phyloP scores from a whole-genome alignment of 1,140 invertebrate genomes.

The Drosophila ercepeae region DNA sequence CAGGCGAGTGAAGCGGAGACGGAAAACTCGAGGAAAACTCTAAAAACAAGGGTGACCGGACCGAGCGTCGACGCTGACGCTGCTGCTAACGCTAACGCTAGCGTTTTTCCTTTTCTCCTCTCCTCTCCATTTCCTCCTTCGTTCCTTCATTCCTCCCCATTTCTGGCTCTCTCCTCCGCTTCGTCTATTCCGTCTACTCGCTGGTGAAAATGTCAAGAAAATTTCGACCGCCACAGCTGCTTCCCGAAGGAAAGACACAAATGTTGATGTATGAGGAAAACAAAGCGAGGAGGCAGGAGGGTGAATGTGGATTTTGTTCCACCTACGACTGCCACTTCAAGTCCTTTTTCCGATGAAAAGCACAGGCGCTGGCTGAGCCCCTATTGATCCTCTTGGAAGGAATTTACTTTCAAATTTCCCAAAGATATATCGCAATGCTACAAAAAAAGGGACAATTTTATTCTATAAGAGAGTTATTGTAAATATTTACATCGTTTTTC shows the following conservation, averaged over 20 bases:
- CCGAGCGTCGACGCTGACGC: not conserved
- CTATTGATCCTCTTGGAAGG: too few species aligned
- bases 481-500: too few species aligned
- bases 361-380: not conserved
- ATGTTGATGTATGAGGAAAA: conserved; percentile 10
- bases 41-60: conserved; percentile 34
- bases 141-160: not conserved
- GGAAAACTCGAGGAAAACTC: conserved; percentile 52
- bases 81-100: not conserved
- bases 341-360: conserved; percentile 1
- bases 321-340: conserved; percentile 22
- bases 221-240: conserved; percentile 39
- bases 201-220: conserved; percentile 43
- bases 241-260: conserved; percentile 19
- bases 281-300: conserved; percentile 2
- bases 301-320: not conserved
- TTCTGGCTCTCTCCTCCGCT: conserved; percentile 1
- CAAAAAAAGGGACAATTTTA: too few species aligned
- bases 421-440: too few species aligned
- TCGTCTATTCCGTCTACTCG: conserved; percentile 3
- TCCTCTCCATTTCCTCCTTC: not conserved
- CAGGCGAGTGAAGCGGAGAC: conserved; percentile 11
- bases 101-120: conserved; percentile 5
- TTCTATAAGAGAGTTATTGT: too few species aligned
- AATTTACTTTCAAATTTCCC: too few species aligned